Base-by-base conservation (phyloP, 2,888 invertebrate species). In the Xestia ashworthii region DNA sequence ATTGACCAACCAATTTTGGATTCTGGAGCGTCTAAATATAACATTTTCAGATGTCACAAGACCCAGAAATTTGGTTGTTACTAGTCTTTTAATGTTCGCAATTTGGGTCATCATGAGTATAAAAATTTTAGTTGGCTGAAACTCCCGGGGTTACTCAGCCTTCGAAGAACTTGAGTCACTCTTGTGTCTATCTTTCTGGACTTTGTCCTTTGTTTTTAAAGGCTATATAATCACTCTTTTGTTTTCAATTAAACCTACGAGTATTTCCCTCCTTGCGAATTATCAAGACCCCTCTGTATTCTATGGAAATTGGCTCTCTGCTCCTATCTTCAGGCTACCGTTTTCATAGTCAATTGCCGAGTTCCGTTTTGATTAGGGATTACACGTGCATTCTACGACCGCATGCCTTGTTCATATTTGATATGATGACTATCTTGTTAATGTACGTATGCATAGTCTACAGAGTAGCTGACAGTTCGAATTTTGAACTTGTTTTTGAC, bases 21-120 rank as follows among this genome's bases (percentile, higher is more conserved):
- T 93, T 93, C 92, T 94, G 92, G 93, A 92, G 87, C 94, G 88
- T 88, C 91, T 95, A 95, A 94, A 93, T 94, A 91, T 94, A 95
- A 87, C 86, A 82, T 87, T 90, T 88, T 87, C 87, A 89, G 82
- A 88, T 89, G 89, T 88, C 84, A 88, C 75, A 75, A 88, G 87
- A 88, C 82, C 53, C 48, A 84, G 80, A 84, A 84, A 86, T 85
- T 89, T 82, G 74, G 72, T 83, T 73, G 80, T 76, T 80, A 84
- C 84, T 78, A 83, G 83, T 79, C 78, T 74, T 62, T 71, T 67
- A 71, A 58, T 76, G 80, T 67, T 77, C 38, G 71, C 71, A 75
- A 82, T 83, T 78, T 83, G 78, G 88, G 87, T 88, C 83, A 82
- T 86, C 81, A 82, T 74, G 74, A 81, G 76, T 79, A 71, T 81